Evolutionary conservation across 2,113 vertebrate species (phyloP).

Genomic region (Dunckerocampus dactyliophorus): DNA sequence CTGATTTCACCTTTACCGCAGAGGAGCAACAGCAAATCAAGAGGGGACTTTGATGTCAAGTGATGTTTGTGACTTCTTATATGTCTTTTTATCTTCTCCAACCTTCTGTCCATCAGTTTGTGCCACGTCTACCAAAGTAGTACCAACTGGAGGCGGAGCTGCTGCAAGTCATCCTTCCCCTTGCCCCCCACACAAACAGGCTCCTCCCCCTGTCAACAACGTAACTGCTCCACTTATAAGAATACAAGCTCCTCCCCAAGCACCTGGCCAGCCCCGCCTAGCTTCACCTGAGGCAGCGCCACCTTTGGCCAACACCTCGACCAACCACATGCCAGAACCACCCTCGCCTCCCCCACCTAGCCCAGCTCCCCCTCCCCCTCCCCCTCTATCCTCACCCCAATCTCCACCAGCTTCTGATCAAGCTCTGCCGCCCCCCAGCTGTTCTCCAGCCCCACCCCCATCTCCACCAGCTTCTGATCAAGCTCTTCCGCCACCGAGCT

Average conservation of each 20-base stretch:
- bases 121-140: constrained; percentile 16
- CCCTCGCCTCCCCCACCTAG: background rate
- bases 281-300: background rate
- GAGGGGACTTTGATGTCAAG: too few species aligned
- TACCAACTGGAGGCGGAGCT: background rate
- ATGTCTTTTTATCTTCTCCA: constrained; percentile 4
- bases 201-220: constrained; percentile 13
- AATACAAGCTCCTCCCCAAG: constrained; percentile 34
- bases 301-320: background rate
- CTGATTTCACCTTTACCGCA: too few species aligned
- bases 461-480: constrained; percentile 6
- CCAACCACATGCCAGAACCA: background rate
- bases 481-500: background rate
- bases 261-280: background rate
- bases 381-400: background rate
- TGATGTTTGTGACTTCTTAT: too few species aligned
- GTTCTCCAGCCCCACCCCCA: background rate
- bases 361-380: constrained; percentile 3
- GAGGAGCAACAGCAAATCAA: too few species aligned
- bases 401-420: background rate
- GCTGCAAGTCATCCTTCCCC: constrained; percentile 10
- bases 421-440: too few species aligned
- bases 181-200: constrained; percentile 11
- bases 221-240: constrained; percentile 43
- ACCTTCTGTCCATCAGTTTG: constrained; percentile 23